Percentiles rank a stretch among this genome's conserved stretches.
Conservation (phyloP, 2,113 vertebrate species). For the Gopherus evgoodei region DNA sequence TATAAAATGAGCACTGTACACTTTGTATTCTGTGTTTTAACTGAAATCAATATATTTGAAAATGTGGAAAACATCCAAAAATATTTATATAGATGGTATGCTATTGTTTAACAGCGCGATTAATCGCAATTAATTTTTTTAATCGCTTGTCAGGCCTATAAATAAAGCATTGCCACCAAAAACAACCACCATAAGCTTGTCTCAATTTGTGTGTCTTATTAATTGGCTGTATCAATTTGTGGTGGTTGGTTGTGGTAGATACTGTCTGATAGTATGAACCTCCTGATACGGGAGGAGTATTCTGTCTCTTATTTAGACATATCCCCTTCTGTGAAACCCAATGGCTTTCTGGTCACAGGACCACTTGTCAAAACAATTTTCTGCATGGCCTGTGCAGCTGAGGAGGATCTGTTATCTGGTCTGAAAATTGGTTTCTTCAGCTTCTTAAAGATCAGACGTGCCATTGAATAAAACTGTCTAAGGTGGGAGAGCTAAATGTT, state of each 20-base stretch:
- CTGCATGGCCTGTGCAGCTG: not conserved
- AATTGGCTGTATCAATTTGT: not conserved
- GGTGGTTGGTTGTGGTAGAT: not conserved
- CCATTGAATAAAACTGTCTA: not conserved
- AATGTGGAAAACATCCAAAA: too few relatives aligned
- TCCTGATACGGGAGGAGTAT: not conserved
- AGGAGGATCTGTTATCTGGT: not conserved
- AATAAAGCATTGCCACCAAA: rapidly evolving
- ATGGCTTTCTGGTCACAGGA: not conserved
- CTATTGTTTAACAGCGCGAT: too few relatives aligned
- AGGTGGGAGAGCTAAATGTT: not conserved
- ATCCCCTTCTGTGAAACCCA: not conserved
- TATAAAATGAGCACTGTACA: too few relatives aligned
- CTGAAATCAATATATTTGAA: too few relatives aligned
- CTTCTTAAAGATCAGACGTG: not conserved
- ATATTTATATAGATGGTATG: too few relatives aligned
- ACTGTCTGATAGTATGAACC: not conserved
- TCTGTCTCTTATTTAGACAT: not conserved
- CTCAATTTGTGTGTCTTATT: not conserved
- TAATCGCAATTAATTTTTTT: too few relatives aligned
- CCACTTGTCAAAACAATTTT: constrained; percentile 10
- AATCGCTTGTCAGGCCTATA: too few relatives aligned
- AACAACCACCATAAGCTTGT: not conserved
- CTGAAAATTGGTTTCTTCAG: not conserved
- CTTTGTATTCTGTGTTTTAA: too few relatives aligned